Evolutionary conservation across 2,113 vertebrate species (phyloP).

Genomic region (Smithornis capensis): DNA sequence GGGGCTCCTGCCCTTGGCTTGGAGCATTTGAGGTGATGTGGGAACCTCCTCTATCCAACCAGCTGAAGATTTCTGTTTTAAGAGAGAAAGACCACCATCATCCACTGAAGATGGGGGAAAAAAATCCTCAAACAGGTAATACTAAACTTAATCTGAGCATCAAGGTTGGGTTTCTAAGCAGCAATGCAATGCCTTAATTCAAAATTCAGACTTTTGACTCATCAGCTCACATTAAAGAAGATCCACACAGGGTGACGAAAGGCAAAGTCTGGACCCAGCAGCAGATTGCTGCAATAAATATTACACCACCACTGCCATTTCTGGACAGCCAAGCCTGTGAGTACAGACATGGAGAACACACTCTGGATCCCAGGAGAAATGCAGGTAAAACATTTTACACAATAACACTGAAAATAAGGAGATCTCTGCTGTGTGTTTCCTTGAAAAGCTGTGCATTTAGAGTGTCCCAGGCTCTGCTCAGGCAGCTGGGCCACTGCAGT

Average conservation of each 20-base stretch:
- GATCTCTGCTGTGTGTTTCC: not conserved
- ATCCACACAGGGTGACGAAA: not conserved
- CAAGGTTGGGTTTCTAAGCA: not conserved
- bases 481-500: not conserved
- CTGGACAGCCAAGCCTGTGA: not conserved
- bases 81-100: not conserved
- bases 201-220: not conserved
- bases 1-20: fast-evolving
- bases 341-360: not conserved
- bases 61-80: not conserved
- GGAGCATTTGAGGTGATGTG: fast-evolving
- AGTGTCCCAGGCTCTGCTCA: not conserved
- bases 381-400: not conserved
- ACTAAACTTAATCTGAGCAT: not conserved
- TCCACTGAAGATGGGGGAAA: not conserved
- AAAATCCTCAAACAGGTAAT: fast-evolving
- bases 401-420: not conserved
- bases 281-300: not conserved
- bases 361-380: not conserved
- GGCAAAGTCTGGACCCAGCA: not conserved
- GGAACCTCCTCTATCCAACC: not conserved
- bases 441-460: not conserved
- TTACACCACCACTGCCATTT: not conserved
- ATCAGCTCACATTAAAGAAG: not conserved
- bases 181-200: not conserved